These are phyloP conservation scores for Graphium colonna DNA, from an alignment of 2,888 invertebrate genomes.

Conservation along the genomic window DNA sequence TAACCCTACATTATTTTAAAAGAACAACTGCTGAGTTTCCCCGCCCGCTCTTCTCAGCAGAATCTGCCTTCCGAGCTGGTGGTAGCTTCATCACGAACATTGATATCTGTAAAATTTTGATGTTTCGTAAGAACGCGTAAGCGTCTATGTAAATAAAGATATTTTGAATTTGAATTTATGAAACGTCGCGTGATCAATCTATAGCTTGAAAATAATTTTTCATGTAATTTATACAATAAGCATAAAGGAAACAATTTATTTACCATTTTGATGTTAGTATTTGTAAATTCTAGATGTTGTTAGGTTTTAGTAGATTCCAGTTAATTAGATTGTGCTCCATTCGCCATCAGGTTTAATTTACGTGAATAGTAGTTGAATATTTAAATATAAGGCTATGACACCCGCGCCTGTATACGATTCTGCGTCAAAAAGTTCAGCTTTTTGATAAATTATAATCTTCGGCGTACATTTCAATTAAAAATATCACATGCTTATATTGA, in stretches of 20 bases:
- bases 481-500: too few relatives aligned
- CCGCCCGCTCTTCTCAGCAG: too few relatives aligned
- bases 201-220: slow-evolving; percentile 9
- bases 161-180: too few relatives aligned
- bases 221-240: slow-evolving; percentile 28
- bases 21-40: too few relatives aligned
- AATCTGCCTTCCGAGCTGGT: too few relatives aligned
- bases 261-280: slow-evolving; percentile 50
- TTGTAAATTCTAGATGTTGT: slow-evolving; percentile 45
- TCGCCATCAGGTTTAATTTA: slow-evolving; percentile 20
- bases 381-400: not conserved
- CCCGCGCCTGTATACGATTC: slow-evolving; percentile 17
- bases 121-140: too few relatives aligned
- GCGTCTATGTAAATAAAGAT: too few relatives aligned
- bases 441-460: too few relatives aligned
- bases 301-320: slow-evolving; percentile 52
- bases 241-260: slow-evolving; percentile 40
- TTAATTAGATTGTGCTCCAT: slow-evolving; percentile 33
- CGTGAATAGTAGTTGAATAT: not conserved
- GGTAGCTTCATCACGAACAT: too few relatives aligned
- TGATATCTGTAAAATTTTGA: too few relatives aligned
- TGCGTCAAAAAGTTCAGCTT: slow-evolving; percentile 2
- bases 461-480: too few relatives aligned
- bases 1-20: too few relatives aligned
- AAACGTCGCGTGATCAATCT: not conserved